Evolutionary conservation across 2,888 invertebrate species (phyloP).

Genomic region (Trachelus iudaicus): DNA sequence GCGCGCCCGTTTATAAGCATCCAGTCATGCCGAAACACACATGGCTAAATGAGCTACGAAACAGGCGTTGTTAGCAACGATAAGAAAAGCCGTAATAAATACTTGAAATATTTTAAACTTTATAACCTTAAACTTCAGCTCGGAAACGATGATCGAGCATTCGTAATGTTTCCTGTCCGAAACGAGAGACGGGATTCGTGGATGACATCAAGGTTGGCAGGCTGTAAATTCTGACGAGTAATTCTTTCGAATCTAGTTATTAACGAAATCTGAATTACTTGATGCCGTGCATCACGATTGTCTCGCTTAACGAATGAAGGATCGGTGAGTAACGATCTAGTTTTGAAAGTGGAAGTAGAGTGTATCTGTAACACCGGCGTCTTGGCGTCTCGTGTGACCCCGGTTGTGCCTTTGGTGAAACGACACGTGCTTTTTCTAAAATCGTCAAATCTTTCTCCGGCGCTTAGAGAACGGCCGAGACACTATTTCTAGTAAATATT

Average conservation of each 20-base stretch:
- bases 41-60: not conserved
- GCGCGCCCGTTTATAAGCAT: not conserved
- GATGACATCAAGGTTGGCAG: not conserved
- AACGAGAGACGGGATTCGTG: not conserved
- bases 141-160: not conserved
- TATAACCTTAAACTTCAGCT: slow-evolving; percentile 44
- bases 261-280: not conserved
- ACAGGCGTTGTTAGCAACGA: not conserved
- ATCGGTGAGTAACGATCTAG: not conserved
- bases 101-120: slow-evolving; percentile 10
- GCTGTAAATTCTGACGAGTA: not conserved
- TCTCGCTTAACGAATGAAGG: not conserved
- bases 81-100: not conserved
- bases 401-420: not conserved
- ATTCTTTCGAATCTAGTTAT: not conserved
- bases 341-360: not conserved
- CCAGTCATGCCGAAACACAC: not conserved
- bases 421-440: not conserved
- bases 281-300: not conserved
- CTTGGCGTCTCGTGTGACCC: not conserved
- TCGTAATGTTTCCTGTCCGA: not conserved
- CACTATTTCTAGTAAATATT: not conserved
- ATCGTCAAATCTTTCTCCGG: not conserved
- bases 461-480: not conserved
- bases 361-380: not conserved